phyloP scores from a whole-genome alignment of 2,797 vertebrate species.

The Chaetophractus vellerosus region DNA sequence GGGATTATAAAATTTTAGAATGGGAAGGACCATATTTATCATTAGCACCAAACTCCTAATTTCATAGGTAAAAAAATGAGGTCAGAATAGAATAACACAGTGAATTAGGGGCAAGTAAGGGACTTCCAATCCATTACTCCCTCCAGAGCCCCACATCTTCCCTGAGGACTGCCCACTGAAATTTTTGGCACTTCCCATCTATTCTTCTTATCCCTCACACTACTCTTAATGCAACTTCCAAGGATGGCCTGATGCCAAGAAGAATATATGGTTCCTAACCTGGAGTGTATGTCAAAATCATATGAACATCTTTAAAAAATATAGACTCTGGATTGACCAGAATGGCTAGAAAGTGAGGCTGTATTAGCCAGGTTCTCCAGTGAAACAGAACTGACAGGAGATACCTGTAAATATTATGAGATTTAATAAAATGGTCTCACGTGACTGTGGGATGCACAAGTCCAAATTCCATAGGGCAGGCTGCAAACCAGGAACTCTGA shows the following conservation, averaged over 20 bases:
- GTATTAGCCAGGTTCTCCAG: too few species aligned
- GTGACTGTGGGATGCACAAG: too few species aligned
- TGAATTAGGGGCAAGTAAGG: neutral
- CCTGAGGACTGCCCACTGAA: neutral
- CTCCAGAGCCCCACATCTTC: neutral
- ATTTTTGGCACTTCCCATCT: neutral
- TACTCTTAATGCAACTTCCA: neutral
- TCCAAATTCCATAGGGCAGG: too few species aligned
- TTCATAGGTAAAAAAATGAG: neutral
- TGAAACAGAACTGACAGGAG: too few species aligned
- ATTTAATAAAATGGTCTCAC: too few species aligned
- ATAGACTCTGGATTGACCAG: neutral
- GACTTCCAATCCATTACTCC: neutral
- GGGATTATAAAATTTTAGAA: neutral
- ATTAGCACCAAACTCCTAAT: neutral
- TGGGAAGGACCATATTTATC: neutral
- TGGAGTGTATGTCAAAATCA: neutral
- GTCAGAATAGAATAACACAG: neutral
- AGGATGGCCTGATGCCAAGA: neutral
- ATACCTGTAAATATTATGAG: too few species aligned
- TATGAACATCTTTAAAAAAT: neutral
- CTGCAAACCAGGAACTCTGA: too few species aligned
- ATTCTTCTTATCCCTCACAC: neutral
- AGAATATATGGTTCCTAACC: neutral
- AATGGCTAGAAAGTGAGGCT: slow-evolving; percentile 6